Base-by-base conservation (phyloP, 1,140 invertebrate genomes). In the Ctenoplectra terminalis region DNA sequence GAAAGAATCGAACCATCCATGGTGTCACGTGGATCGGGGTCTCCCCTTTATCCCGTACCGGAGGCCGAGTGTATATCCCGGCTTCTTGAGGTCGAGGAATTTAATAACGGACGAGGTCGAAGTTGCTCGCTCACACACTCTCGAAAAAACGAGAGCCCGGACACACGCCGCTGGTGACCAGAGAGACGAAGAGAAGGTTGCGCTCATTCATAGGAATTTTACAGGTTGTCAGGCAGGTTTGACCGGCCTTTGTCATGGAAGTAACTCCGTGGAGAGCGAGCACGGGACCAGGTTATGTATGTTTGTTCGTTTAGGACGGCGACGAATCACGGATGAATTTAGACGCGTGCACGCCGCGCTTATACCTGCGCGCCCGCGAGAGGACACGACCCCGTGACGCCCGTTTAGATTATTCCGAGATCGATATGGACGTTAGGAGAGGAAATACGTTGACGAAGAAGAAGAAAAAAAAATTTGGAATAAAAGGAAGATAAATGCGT, bases 131-230 rank as follows among this genome's bases (percentile, higher is more conserved):
- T 67, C 67, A 66, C 56, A 50, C 78, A 58, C 72, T 66, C 76
- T 67, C 80, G 81, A 71, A 79, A 71, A 79, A 82, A 82, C 74
- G 77, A 84, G 70, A 75, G 48, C 70, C 71, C 52, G 81, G 70
- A 61, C 70, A 56, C 64, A 72, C 69, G 43, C 40, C 56, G 58
- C 31, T 70, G 85, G 81, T 87, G 75, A 83, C 85, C 81, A 61
- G 71, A 64, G 87, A 72, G 87, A 67, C 64, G 87, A 76, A n/a
- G 66, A 50, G 87, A 82, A 89, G 89, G 88, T 89, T 89, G 85
- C 83, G 88, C 90, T 91, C 90, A 91, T 91, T 91, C 90, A 91
- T 91, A 91, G 90, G 90, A 91, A 91, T 91, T 91, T 91, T 89
- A 91, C 90, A 91, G 89, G 90, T 91, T 90, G 90, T 91, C 90